Evolutionary conservation across 2,888 invertebrate species (phyloP).

Genomic region (Salticus scenicus): DNA sequence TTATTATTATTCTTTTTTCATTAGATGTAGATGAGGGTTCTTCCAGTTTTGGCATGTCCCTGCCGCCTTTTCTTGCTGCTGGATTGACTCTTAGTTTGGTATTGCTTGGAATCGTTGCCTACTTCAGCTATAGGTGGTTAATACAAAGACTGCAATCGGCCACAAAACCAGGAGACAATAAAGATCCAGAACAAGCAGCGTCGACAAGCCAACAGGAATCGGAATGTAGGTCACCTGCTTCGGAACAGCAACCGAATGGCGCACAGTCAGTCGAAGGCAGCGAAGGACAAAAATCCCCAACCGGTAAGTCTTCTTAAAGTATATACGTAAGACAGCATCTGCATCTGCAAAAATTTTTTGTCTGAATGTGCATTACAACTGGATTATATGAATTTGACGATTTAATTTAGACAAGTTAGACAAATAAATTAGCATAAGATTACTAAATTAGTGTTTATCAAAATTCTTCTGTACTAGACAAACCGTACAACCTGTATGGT

Average conservation of each 20-base stretch:
- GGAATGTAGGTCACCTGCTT: slow-evolving; percentile 3
- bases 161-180: slow-evolving; percentile 18
- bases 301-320: slow-evolving; percentile 40
- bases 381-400: too few relatives aligned
- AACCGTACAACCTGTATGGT: too few relatives aligned
- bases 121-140: slow-evolving; percentile 68
- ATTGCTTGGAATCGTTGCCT: slow-evolving; percentile 65
- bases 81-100: slow-evolving; percentile 59
- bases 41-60: slow-evolving; percentile 32
- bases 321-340: too few relatives aligned
- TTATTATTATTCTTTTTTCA: slow-evolving; percentile 17
- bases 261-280: background rate
- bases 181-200: slow-evolving; percentile 33
- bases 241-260: slow-evolving; percentile 31
- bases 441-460: too few relatives aligned
- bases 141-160: slow-evolving; percentile 58
- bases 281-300: slow-evolving; percentile 27
- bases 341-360: background rate
- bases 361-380: too few relatives aligned
- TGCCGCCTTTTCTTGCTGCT: slow-evolving; percentile 55
- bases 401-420: too few relatives aligned
- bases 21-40: slow-evolving; percentile 45
- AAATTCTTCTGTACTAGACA: too few relatives aligned
- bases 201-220: background rate
- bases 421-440: too few relatives aligned